phyloP scores from a whole-genome alignment of 2,797 vertebrate genomes.

The Enteromius viviparus region DNA sequence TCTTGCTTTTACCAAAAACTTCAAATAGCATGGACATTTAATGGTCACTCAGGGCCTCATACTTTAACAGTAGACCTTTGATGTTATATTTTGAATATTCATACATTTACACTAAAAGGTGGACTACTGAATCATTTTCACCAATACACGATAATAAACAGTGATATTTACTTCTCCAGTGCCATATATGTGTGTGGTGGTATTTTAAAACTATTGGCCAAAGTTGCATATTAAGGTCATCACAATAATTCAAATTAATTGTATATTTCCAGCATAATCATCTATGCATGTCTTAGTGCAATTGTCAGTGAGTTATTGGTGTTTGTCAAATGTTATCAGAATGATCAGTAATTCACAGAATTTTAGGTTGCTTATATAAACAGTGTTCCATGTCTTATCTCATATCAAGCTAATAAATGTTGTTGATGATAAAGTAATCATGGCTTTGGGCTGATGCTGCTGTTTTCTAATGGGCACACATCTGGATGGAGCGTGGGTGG shows the following conservation, averaged over 20 bases:
- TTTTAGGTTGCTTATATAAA: neutral
- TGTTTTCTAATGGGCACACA: neutral
- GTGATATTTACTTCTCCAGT: neutral
- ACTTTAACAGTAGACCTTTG: neutral
- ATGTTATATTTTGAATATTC: neutral
- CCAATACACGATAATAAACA: neutral
- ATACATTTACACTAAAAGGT: neutral
- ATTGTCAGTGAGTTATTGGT: neutral
- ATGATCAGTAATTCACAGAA: neutral
- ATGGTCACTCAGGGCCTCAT: neutral
- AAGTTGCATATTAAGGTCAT: too few species aligned
- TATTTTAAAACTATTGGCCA: too few species aligned
- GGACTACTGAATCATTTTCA: neutral
- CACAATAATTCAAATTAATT: neutral
- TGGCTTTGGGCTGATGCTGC: neutral
- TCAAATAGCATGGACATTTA: neutral
- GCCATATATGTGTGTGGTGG: neutral
- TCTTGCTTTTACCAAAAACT: neutral
- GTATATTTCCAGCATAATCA: neutral
- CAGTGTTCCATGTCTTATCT: neutral
- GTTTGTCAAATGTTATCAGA: neutral
- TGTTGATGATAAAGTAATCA: neutral
- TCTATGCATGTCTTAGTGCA: neutral
- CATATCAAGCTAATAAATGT: neutral
- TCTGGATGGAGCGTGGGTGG: conserved; percentile 4